Base-by-base conservation (phyloP, 2,888 invertebrate genomes). In the Aspidiotus rigidus region DNA sequence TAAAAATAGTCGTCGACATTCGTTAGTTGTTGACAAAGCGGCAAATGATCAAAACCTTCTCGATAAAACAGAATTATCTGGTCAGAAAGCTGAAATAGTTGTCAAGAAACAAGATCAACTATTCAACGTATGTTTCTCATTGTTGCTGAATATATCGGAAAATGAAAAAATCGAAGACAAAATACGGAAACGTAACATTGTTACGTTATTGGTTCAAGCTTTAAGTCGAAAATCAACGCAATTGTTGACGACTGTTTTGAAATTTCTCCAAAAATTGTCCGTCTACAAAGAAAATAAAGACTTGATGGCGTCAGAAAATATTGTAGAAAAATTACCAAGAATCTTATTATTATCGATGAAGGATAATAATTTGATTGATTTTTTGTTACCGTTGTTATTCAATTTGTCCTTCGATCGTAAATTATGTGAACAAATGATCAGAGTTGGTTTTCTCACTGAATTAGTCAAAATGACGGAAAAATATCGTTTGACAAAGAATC, bases 141-240 rank as follows among this genome's bases (percentile, higher is more conserved):
- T 72, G 49, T 69, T 71, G 16, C 59, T 70, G 61, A 98, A 99
- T 78, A 89, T 99, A 78, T 91, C 97, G 6, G 95, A 96, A 79
- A 97, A 96, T 81, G 85, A 91, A 9, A 89, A 89, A 77, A 90
- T 97, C 5, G 98, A 98, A 79, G 89, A 93, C 79, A 99, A 99
- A 81, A 98, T 99, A 92, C 86, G 92, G 41, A 91, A 93, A 75
- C 90, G 95, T 78, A 92, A 90, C 76, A 86, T 97, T 73, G 89
- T 94, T 6, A 88, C 88, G 54, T 85, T 95, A 80, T 82, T 97
- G 54, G 85, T 92, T 61, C 90, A 90, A 76, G 88, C 91, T 10
- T 82, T 99, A 77, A 94, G 95, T 75, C 83, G 97, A 72, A 89
- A 90, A 74, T 93, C 93, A 78, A 86, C 87, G 72, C 95, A 97